A percentile compares a stretch with the other conserved stretches of the same genome.
phyloP scores from a whole-genome alignment of 2,797 vertebrate species.

The Limosa lapponica region DNA sequence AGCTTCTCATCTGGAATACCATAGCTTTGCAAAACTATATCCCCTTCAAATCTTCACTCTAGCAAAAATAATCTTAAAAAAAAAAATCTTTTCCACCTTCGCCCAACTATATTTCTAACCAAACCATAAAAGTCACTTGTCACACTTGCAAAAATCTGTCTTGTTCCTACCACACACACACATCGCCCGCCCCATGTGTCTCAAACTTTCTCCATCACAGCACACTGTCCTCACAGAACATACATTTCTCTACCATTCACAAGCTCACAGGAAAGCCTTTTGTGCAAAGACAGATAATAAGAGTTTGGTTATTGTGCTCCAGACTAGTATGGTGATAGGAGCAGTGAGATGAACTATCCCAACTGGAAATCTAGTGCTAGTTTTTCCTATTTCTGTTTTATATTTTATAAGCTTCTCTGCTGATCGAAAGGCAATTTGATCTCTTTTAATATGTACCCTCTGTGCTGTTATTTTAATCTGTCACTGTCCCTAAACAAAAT shows the following conservation, averaged over 20 bases:
- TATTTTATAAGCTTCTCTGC: not conserved
- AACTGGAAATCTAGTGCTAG: not conserved
- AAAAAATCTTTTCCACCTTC: not conserved
- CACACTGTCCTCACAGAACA: not conserved
- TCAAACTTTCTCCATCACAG: not conserved
- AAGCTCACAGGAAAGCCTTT: not conserved
- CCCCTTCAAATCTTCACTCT: not conserved
- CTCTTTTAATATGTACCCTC: not conserved
- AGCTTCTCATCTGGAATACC: not conserved
- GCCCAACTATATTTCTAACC: not conserved
- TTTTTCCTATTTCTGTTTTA: not conserved
- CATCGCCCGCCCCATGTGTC: rapidly evolving
- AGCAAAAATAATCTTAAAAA: not conserved
- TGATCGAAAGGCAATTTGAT: not conserved
- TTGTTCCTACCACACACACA: not conserved
- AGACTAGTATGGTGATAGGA: not conserved
- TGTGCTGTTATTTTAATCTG: not conserved
- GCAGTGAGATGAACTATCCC: not conserved
- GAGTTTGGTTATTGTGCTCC: not conserved
- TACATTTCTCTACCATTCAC: not conserved
- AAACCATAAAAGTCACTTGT: not conserved
- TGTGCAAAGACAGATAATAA: rapidly evolving
- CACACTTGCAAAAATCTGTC: not conserved
- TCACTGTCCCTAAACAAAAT: not conserved
- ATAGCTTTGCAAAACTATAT: not conserved